Conservation (phyloP, 2,113 vertebrate genomes). For the Meles meles region DNA sequence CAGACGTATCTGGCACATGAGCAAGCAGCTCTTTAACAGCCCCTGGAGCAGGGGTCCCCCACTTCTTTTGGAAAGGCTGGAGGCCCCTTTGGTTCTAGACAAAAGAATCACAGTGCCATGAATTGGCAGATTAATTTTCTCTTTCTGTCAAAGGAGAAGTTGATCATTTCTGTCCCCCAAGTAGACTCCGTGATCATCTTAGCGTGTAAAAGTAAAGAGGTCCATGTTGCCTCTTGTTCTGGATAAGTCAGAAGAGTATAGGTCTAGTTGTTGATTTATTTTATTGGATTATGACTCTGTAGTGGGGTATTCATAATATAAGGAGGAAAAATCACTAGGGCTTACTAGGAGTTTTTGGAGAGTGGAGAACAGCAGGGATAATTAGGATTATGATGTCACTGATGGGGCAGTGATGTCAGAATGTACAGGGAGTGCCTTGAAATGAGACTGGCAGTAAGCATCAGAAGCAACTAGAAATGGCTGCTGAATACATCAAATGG, state of each 20-base stretch:
- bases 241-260: not conserved
- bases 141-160: not conserved
- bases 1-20: not conserved
- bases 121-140: not conserved
- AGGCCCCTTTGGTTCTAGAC: not conserved
- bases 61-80: not conserved
- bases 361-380: not conserved
- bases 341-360: not conserved
- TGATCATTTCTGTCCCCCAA: not conserved
- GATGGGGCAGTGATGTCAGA: slow-evolving; percentile 25
- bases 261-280: not conserved
- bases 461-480: not conserved
- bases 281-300: not conserved
- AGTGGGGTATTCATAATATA: not conserved
- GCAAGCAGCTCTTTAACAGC: not conserved
- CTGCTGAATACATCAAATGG: not conserved
- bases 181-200: not conserved
- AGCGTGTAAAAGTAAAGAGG: not conserved
- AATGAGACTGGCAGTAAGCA: not conserved
- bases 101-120: not conserved
- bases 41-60: not conserved
- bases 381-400: slow-evolving; percentile 48
- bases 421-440: not conserved
- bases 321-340: not conserved
- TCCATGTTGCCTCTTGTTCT: not conserved